Conservation (phyloP, 2,113 vertebrate genomes). For the Arizona elegans region DNA sequence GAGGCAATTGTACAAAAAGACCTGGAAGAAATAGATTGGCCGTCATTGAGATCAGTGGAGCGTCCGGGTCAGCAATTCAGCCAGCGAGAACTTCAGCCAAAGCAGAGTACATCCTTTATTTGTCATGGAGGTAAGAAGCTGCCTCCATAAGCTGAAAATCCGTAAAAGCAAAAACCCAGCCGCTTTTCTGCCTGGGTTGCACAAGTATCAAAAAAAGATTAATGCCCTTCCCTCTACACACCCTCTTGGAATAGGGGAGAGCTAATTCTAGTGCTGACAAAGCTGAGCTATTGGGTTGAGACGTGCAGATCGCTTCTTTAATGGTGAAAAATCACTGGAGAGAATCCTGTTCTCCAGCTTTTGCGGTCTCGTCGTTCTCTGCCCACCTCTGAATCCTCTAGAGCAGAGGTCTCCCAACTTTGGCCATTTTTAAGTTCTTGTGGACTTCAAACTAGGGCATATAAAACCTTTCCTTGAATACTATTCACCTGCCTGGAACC, state of each 20-base stretch:
- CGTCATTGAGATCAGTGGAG: background rate
- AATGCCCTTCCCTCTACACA: background rate
- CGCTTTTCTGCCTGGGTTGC: background rate
- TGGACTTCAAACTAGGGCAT: background rate
- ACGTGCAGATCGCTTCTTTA: background rate
- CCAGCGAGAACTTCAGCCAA: background rate
- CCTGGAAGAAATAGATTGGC: background rate
- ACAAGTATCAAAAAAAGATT: slow-evolving; percentile 23
- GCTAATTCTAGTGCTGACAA: slow-evolving; percentile 16
- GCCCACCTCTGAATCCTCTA: background rate
- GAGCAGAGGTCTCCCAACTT: background rate
- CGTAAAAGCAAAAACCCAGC: background rate
- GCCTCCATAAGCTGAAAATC: background rate
- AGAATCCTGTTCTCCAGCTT: background rate
- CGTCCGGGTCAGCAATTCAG: background rate
- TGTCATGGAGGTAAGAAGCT: background rate
- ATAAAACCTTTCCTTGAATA: too few relatives aligned
- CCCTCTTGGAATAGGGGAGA: slow-evolving; percentile 20
- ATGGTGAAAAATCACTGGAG: slow-evolving; percentile 46
- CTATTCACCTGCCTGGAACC: too few relatives aligned
- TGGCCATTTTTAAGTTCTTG: background rate
- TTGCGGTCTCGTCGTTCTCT: background rate
- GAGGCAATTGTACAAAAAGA: background rate
- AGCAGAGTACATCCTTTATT: background rate
- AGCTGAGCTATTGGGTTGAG: slow-evolving; percentile 18